Base-by-base conservation (phyloP, 2,888 invertebrate species). In the Caenorhabditis auriculariae region DNA sequence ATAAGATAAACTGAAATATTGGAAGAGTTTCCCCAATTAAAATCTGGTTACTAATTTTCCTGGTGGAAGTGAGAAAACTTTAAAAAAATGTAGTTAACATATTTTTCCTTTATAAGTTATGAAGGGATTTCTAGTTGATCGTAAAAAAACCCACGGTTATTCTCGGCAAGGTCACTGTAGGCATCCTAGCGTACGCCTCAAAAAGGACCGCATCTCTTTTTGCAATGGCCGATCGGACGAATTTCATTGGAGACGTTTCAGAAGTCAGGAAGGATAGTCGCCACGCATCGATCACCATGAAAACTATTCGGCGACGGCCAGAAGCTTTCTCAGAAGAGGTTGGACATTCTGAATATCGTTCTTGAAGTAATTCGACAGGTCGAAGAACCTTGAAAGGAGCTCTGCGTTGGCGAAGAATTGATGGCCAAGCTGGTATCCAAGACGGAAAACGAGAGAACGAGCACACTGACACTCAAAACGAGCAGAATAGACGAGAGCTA, bases 141-240 rank as follows among this genome's bases (percentile, higher is more conserved):
- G n/a, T n/a, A n/a, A n/a, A 50, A 27, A 24, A 46, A 26, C 43
- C 3, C 3, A 5, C 38, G 87, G 94, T 96, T 45, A 96, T 89
- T 77, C 95, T 86, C 2, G 96, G 95, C 87, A 96, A 87, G 3
- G 96, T 96, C 9, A 96, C 96, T 9, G 96, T 96, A 0, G 96
- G 96, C 28, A 89, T 85, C 81, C 91, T 90, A 5, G 89, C 88
- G 17, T 58, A 63, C 17, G 69, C 69, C 24, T 62, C 57, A 54
- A 74, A 69, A 0, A 53, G 42, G 4, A 39, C 29, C 1, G 69
- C 71, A 7, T 49, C 21, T 7, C 58, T 47, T 9, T 24, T 23
- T n/a, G 43, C 26, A 5, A 74, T 54, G 23, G 44, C n/a, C n/a
- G n/a, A n/a, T n/a, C n/a, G n/a, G n/a, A 39, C 24, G 29, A 47